A percentile compares a stretch with the other conserved stretches of the same genome.
Evolutionary conservation across 2,797 vertebrate genomes (phyloP).

Genomic region (Rhinichthys osculus): DNA sequence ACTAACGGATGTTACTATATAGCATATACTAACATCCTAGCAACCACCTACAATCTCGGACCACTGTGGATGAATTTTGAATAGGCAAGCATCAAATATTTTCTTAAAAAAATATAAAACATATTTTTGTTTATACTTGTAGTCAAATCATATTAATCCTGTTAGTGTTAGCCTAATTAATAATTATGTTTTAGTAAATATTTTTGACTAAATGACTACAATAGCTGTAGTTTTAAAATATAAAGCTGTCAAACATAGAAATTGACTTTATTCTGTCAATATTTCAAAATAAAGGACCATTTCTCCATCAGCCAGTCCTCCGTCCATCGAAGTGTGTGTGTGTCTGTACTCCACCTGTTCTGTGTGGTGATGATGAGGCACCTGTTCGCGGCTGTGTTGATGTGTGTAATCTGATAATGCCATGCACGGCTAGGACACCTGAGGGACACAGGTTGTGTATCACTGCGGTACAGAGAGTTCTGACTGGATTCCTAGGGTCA

Average conservation of each 20-base stretch:
- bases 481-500: conserved; percentile 35
- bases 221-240: background rate
- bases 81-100: background rate
- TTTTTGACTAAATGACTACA: background rate
- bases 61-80: background rate
- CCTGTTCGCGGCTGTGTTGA: conserved; percentile 55
- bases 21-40: background rate
- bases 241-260: background rate
- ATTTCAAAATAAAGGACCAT: background rate
- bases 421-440: conserved; percentile 52
- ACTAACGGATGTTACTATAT: no score
- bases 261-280: background rate
- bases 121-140: background rate
- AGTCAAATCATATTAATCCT: background rate
- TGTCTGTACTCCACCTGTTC: conserved; percentile 48
- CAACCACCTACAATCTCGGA: background rate
- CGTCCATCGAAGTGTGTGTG: conserved; percentile 18
- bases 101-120: background rate
- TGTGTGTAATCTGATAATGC: conserved; percentile 64
- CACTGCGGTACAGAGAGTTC: conserved; percentile 19
- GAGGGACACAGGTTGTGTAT: conserved; percentile 37
- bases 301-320: background rate
- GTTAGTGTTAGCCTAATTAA: no score
- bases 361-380: conserved; percentile 53
- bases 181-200: no score